Conservation (phyloP, 2,113 vertebrate species). For the Pipa parva region DNA sequence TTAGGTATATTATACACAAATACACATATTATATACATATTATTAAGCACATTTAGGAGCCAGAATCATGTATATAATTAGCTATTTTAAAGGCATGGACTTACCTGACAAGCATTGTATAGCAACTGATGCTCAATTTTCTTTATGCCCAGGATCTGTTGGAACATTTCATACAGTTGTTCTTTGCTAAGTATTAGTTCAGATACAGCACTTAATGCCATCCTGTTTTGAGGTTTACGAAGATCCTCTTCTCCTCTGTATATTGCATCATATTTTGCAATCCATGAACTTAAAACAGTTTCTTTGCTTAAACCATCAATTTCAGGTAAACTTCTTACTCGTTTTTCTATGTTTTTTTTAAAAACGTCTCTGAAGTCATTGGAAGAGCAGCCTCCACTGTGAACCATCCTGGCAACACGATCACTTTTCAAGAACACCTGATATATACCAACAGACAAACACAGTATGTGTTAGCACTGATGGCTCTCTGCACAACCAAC, state of each 20-base stretch:
- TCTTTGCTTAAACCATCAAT: conserved; percentile 97
- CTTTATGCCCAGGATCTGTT: conserved; percentile 88
- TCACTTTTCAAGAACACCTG: conserved; percentile 95
- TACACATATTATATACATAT: too few relatives aligned
- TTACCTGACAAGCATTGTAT: conserved; percentile 96
- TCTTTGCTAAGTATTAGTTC: conserved; percentile 97
- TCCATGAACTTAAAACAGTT: conserved; percentile 94
- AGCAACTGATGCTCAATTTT: conserved; percentile 95
- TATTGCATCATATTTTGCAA: conserved; percentile 92
- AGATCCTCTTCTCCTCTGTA: conserved; percentile 88
- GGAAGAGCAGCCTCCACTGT: conserved; percentile 88
- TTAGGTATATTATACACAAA: too few relatives aligned
- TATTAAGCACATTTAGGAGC: too few relatives aligned
- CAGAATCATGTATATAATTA: too few relatives aligned
- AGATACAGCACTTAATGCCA: conserved; percentile 79
- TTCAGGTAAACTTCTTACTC: conserved; percentile 90
- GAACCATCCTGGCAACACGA: conserved; percentile 90
- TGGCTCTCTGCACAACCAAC: too few relatives aligned
- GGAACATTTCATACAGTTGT: conserved; percentile 97
- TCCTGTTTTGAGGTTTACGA: conserved; percentile 75
- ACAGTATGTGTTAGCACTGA: too few relatives aligned
- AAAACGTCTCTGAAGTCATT: conserved; percentile 94
- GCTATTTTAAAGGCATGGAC: too few relatives aligned
- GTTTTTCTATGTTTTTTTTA: conserved; percentile 94
- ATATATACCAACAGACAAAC: too few relatives aligned